Base-by-base conservation (phyloP, 2,113 vertebrate species). In the Sylvilagus bachmani region DNA sequence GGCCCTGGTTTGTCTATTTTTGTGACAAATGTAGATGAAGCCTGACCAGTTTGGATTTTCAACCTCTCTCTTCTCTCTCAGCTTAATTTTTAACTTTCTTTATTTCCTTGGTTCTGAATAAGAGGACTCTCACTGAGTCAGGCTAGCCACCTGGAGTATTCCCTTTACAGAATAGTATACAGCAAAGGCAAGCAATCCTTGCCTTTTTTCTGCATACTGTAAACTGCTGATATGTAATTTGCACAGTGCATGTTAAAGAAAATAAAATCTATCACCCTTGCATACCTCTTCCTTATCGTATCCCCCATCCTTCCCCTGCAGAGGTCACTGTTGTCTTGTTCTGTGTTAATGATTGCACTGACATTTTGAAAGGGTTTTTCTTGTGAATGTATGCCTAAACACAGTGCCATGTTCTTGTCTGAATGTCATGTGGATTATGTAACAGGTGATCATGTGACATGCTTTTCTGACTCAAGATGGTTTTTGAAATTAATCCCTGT, bases 81-180 rank as follows among this genome's bases (percentile, higher is more conserved):
- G 53, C 29, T 95, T 89, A 61, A 71, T 64, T 66, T 83, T 55
- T 38, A 82, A 64, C 24, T 81, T 90, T 77, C 10, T 86, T 74
- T 95, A 55, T 61, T 88, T 22, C 61, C 33, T 93, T 94, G 29
- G 14, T 84, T 94, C 44, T 79, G n/a, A 61, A 31, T 93, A 62
- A 55, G 75, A 90, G 36, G 17, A 22, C 17, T 17, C 75, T 38
- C 58, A 49, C n/a, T 93, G 29, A 86, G 33, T 91, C 24, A 36
- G 70, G n/a, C 77, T 71, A 55, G 25, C 55, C 25, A 55, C 51
- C 33, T n/a, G 24, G 11, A 9, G 17, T 58, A 58, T 58, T 29
- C 82, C 38, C 38, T 69, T 90, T 93, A 53, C 77, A 51, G 2
- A 33, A 44, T 90, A 44, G n/a, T 58, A 44, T 11, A 86, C 14